phyloP scores from a whole-genome alignment of 2,113 vertebrate species.

The Vulpes vulpes region DNA sequence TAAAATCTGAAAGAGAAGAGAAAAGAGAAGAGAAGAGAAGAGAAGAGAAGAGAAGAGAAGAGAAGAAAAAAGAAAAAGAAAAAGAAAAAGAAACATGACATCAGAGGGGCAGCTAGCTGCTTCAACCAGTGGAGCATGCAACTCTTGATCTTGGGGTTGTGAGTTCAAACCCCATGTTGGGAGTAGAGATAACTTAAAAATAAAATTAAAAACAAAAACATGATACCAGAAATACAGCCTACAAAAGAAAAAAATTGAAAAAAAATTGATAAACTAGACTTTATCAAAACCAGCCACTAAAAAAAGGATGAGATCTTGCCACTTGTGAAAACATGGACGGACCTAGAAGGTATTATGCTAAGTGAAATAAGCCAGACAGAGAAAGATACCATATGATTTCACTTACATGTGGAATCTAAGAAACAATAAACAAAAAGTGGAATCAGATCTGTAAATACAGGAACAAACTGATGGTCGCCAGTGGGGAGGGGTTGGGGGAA shows the following conservation, averaged over 20 bases:
- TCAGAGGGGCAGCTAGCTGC: neutral
- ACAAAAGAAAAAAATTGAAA: neutral
- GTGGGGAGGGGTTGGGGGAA: neutral
- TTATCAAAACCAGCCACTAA: neutral
- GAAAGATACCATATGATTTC: neutral
- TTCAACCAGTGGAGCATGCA: neutral
- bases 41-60: too few relatives aligned
- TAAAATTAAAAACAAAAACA: neutral
- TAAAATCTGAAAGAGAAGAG: too few relatives aligned
- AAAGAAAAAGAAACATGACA: neutral
- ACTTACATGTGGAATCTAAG: neutral
- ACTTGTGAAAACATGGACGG: neutral
- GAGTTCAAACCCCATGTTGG: neutral
- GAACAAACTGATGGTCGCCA: neutral
- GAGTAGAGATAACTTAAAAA: neutral
- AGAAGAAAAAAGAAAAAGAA: too few relatives aligned
- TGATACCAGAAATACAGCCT: neutral
- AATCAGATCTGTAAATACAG: neutral
- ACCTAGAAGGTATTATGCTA: neutral
- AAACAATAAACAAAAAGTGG: neutral
- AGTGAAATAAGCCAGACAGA: neutral
- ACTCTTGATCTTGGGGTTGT: neutral
- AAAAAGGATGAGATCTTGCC: neutral
- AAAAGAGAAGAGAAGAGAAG: rapidly evolving
- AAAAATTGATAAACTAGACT: neutral